These are phyloP conservation scores for Mactromeris polynyma DNA, from an alignment of 2,888 invertebrate species.

Conservation along the genomic window DNA sequence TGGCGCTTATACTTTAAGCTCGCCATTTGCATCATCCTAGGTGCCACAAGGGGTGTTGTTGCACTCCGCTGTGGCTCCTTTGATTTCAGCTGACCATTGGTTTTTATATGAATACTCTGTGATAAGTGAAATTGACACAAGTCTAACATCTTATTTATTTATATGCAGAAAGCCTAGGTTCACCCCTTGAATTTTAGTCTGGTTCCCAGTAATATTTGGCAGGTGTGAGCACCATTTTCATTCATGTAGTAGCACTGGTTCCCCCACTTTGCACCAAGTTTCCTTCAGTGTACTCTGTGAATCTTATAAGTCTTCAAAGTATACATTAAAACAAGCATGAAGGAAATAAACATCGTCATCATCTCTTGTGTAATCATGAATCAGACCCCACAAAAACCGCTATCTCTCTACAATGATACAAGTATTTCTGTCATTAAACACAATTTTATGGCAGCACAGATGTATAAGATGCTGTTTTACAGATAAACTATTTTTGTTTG, in stretches of 20 bases:
- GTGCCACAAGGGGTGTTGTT: no score
- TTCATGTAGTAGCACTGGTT: neutral
- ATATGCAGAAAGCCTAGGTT: no score
- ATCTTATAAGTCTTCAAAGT: neutral
- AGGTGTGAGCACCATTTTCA: neutral
- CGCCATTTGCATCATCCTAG: no score
- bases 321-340: conserved; percentile 6
- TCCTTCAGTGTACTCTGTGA: neutral
- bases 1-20: no score
- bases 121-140: no score
- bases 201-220: neutral
- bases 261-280: neutral
- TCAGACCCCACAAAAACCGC: conserved; percentile 5
- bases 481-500: conserved; percentile 1
- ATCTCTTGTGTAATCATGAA: conserved; percentile 8
- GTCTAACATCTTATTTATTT: no score
- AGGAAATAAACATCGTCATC: neutral
- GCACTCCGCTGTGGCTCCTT: no score
- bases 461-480: conserved; percentile 4
- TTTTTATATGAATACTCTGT: no score
- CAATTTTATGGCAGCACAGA: neutral
- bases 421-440: conserved; percentile 16
- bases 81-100: no score
- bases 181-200: neutral
- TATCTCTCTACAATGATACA: conserved; percentile 18